Conservation (phyloP, 2,797 vertebrate genomes). For the Molossus alvarezi region DNA sequence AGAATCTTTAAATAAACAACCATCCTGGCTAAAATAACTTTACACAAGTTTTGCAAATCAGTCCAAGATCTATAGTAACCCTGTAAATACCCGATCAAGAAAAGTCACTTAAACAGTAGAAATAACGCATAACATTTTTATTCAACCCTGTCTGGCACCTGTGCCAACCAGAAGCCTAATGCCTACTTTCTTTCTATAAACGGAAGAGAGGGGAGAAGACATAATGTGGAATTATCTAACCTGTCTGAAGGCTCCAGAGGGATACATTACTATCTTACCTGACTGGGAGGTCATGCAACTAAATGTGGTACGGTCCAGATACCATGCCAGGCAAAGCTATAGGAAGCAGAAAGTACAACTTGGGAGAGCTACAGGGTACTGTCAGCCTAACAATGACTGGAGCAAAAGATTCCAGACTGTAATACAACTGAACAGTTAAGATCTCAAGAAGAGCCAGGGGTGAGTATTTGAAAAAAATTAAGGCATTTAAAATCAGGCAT, state of each 20-base stretch:
- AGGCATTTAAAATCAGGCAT: not conserved
- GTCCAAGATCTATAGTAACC: not conserved
- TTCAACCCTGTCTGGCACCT: not conserved
- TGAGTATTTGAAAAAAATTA: not conserved
- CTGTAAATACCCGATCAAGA: not conserved
- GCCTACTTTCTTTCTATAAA: not conserved
- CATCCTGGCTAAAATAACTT: not conserved
- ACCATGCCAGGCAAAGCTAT: not conserved
- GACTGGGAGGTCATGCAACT: not conserved
- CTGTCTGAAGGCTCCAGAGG: not conserved
- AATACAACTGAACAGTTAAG: not conserved
- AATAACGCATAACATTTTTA: not conserved
- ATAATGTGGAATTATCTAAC: not conserved
- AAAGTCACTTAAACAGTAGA: not conserved
- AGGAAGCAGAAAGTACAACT: not conserved
- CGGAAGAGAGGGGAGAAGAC: not conserved
- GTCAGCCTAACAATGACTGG: not conserved
- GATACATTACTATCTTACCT: not conserved
- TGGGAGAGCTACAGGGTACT: not conserved
- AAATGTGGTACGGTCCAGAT: not conserved
- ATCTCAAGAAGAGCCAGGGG: not conserved
- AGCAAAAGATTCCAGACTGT: not conserved
- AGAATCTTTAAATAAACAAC: not conserved
- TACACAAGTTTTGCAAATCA: not conserved
- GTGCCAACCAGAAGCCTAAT: not conserved